phyloP scores from a whole-genome alignment of 2,888 invertebrate genomes.

The Liposcelis brunnea region DNA sequence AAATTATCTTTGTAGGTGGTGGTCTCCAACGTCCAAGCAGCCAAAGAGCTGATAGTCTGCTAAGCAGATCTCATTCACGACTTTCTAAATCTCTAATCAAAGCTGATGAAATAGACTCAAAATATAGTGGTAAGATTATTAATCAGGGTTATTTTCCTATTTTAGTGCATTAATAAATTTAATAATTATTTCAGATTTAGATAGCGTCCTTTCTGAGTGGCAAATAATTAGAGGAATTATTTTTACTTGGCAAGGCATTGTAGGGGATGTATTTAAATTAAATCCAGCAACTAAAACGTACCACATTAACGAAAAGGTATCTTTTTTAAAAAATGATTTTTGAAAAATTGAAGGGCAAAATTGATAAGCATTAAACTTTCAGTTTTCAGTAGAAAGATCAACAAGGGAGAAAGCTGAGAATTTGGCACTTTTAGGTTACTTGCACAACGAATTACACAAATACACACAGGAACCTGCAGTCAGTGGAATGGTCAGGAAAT shows the following conservation, averaged over 20 bases:
- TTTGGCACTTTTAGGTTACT: conserved; percentile 70
- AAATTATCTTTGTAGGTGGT: too few relatives aligned
- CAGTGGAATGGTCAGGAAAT: conserved; percentile 61
- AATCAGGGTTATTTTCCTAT: background rate
- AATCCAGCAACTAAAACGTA: conserved; percentile 26
- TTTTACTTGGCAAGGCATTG: conserved; percentile 76
- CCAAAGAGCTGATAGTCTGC: too few relatives aligned
- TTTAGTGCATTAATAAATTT: too few relatives aligned
- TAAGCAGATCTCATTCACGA: too few relatives aligned
- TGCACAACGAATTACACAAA: conserved; percentile 63
- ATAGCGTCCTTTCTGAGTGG: conserved; percentile 26
- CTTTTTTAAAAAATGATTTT: background rate
- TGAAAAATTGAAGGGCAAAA: too few relatives aligned
- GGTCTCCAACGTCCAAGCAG: too few relatives aligned
- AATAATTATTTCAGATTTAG: conserved; percentile 6
- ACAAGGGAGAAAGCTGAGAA: conserved; percentile 33
- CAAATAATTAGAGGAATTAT: conserved; percentile 59
- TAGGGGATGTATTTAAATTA: conserved; percentile 53
- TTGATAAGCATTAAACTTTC: background rate
- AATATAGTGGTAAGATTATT: background rate
- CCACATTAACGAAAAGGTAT: conserved; percentile 10
- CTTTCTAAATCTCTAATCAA: too few relatives aligned
- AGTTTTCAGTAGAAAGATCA: background rate
- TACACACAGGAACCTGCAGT: conserved; percentile 57
- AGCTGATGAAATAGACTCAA: conserved; percentile 1